phyloP scores from a whole-genome alignment of 92 coral and sea anemone genomes.

The Micromussa lordhowensis region DNA sequence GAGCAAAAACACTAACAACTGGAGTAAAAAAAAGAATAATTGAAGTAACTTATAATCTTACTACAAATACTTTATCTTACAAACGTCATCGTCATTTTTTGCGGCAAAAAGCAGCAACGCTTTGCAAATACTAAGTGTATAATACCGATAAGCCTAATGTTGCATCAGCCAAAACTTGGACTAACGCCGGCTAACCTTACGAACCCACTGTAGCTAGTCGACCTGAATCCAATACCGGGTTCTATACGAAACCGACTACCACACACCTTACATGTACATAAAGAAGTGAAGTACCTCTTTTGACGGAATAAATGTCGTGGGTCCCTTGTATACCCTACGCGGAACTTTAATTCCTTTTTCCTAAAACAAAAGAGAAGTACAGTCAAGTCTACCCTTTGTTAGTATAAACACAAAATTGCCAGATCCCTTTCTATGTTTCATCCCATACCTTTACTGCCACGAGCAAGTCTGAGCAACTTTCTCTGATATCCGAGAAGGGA shows the following conservation, averaged over 20 bases:
- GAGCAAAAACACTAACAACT: neutral
- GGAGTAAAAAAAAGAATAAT: neutral
- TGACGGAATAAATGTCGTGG: constrained; percentile 89
- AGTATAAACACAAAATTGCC: constrained; percentile 9
- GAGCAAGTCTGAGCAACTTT: constrained; percentile 75
- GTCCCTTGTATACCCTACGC: constrained; percentile 82
- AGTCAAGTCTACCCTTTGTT: neutral
- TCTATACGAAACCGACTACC: neutral
- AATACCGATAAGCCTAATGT: too few species aligned
- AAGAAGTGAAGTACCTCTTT: constrained; percentile 77
- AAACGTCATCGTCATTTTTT: too few species aligned
- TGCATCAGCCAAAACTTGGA: too few species aligned
- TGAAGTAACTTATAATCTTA: neutral
- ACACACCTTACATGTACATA: neutral
- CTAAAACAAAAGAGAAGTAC: constrained; percentile 58
- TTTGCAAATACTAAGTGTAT: too few species aligned
- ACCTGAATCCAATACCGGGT: neutral
- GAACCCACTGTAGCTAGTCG: neutral
- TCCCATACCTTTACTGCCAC: constrained; percentile 91
- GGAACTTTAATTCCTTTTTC: constrained; percentile 83
- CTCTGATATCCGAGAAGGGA: constrained; percentile 95
- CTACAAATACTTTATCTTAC: neutral
- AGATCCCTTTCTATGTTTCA: neutral
- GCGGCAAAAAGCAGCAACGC: neutral
- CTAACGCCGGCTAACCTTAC: too few species aligned